A percentile compares a stretch with the other conserved stretches of the same genome.
These are phyloP conservation scores for Colossoma macropomum DNA, from an alignment of 2,113 vertebrate species.

Conservation along the genomic window DNA sequence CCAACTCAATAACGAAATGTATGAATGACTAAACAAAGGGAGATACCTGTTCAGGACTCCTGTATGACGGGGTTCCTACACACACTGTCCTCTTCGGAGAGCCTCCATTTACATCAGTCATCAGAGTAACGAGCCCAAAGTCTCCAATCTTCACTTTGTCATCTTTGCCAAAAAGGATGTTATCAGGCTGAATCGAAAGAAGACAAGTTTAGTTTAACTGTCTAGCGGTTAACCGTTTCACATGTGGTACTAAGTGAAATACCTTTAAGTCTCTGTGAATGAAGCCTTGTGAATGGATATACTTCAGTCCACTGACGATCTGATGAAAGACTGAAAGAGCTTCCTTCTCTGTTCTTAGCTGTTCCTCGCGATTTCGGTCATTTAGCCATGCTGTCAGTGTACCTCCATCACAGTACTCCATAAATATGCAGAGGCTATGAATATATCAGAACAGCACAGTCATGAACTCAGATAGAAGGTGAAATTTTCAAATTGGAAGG, in stretches of 20 bases:
- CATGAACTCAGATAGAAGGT: too few species aligned
- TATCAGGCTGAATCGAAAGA: conserved; percentile 73
- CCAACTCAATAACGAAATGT: too few species aligned
- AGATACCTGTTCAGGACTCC: conserved; percentile 64
- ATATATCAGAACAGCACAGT: neutral
- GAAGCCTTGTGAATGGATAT: conserved; percentile 47
- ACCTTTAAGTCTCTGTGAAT: conserved; percentile 64
- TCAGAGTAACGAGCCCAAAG: conserved; percentile 77
- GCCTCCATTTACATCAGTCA: neutral
- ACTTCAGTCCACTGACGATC: conserved; percentile 50
- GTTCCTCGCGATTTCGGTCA: neutral
- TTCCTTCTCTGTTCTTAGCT: neutral
- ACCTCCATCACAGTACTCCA: conserved; percentile 57
- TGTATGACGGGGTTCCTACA: conserved; percentile 38
- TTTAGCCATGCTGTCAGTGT: conserved; percentile 47
- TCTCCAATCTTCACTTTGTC: conserved; percentile 82
- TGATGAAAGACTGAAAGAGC: conserved; percentile 43
- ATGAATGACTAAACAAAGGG: too few species aligned
- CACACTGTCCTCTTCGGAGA: conserved; percentile 51
- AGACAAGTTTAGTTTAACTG: too few species aligned
- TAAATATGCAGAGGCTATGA: conserved; percentile 37
- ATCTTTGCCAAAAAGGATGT: conserved; percentile 75
- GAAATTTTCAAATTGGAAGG: too few species aligned
- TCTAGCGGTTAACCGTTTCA: too few species aligned
- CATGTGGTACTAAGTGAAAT: neutral